Evolutionary conservation across 2,113 vertebrate genomes (phyloP).

Genomic region (Tychaedon coryphoeus): DNA sequence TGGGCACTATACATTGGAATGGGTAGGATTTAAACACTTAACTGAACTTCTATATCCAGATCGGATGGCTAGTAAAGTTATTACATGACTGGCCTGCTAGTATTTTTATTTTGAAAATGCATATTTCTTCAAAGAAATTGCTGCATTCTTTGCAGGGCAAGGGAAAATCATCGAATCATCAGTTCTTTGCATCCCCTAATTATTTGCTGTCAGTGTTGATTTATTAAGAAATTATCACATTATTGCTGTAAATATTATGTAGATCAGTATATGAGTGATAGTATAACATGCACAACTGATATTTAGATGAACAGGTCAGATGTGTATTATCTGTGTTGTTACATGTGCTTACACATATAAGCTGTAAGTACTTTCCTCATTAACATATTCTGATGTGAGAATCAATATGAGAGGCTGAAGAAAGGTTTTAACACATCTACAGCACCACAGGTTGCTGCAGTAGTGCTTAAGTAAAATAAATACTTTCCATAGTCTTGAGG

Average conservation of each 20-base stretch:
- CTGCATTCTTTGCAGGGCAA: not conserved
- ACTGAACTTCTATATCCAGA: not conserved
- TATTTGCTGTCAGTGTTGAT: not conserved
- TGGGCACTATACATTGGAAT: not conserved
- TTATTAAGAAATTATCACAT: not conserved
- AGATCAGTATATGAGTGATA: not conserved
- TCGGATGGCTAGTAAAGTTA: not conserved
- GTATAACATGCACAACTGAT: not conserved
- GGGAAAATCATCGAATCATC: not conserved
- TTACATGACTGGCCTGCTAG: not conserved
- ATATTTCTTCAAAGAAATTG: not conserved
- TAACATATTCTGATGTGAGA: not conserved
- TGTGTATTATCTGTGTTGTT: not conserved
- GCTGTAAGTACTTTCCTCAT: not conserved
- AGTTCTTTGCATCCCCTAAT: not conserved
- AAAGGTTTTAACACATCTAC: not conserved
- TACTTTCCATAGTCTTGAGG: rapidly evolving
- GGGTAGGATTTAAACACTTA: not conserved
- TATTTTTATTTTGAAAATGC: not conserved
- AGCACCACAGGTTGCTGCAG: not conserved
- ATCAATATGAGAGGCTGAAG: not conserved
- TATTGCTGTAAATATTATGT: not conserved
- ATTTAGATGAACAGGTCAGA: not conserved
- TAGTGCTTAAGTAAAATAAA: not conserved
- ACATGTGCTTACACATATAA: not conserved